A percentile compares a stretch with the other conserved stretches of the same genome.
Evolutionary conservation across 1,140 invertebrate species (phyloP).

Genomic region (Tetragnatha versicolor): DNA sequence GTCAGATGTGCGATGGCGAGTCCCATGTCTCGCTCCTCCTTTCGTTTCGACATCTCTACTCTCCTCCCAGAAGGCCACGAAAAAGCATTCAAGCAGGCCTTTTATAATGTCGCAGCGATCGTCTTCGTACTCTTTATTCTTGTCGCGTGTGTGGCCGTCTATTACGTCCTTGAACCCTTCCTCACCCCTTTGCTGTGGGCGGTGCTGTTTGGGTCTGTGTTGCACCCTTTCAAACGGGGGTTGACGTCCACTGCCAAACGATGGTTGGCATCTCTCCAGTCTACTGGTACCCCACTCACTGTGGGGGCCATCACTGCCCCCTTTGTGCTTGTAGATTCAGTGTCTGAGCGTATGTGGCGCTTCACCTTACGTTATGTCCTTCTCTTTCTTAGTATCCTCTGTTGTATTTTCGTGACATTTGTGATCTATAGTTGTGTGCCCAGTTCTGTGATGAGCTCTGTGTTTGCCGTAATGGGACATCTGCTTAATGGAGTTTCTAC

Average conservation of each 20-base stretch:
- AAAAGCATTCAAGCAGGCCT: conserved; percentile 85
- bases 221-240: conserved; percentile 86
- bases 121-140: conserved; percentile 73
- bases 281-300: conserved; percentile 66
- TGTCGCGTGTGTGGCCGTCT: conserved; percentile 78
- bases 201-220: conserved; percentile 84
- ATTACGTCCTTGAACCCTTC: conserved; percentile 87
- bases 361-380: conserved; percentile 62
- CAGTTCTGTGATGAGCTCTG: not conserved
- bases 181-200: conserved; percentile 93
- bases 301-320: conserved; percentile 79
- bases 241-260: conserved; percentile 73
- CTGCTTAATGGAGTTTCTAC: conserved; percentile 18
- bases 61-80: conserved; percentile 70
- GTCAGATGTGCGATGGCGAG: conserved; percentile 1
- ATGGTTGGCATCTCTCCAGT: conserved; percentile 71
- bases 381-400: conserved; percentile 10
- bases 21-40: conserved; percentile 16
- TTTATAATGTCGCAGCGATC: conserved; percentile 84
- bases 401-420: conserved; percentile 11
- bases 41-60: conserved; percentile 53
- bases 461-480: not conserved
- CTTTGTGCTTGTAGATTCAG: conserved; percentile 73
- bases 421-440: conserved; percentile 49
- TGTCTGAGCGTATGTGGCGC: conserved; percentile 75